Conservation (phyloP, 2,797 vertebrate genomes). For the Sparus aurata region DNA sequence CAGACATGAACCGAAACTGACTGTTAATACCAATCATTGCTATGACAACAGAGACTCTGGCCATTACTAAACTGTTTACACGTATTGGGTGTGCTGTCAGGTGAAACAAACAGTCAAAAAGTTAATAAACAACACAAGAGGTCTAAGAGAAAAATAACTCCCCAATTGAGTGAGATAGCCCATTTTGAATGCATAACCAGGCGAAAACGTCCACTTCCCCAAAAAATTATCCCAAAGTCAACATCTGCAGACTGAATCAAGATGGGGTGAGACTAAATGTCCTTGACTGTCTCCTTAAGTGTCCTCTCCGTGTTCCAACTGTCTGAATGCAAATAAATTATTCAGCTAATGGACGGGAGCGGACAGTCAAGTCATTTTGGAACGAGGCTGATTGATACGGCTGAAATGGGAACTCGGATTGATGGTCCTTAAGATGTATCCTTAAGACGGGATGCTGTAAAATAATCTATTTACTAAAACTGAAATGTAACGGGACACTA, state of each 20-base stretch:
- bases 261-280: background rate
- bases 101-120: constrained; percentile 1
- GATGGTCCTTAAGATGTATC: constrained; percentile 2
- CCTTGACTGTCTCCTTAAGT: constrained; percentile 47
- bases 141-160: background rate
- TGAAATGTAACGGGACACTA: background rate
- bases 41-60: constrained; percentile 28
- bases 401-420: constrained; percentile 26
- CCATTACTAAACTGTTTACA: constrained; percentile 7
- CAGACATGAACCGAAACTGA: background rate
- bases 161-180: too few relatives aligned
- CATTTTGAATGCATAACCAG: background rate
- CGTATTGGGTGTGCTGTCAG: background rate
- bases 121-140: background rate
- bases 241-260: background rate
- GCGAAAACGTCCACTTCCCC: background rate
- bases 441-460: background rate
- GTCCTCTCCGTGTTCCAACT: constrained; percentile 26
- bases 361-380: constrained; percentile 46
- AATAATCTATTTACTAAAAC: background rate
- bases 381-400: constrained; percentile 29
- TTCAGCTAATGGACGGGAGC: constrained; percentile 59
- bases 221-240: background rate
- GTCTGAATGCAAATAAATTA: constrained; percentile 63
- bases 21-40: constrained; percentile 15